Evolutionary conservation across 2,797 vertebrate genomes (phyloP).

Genomic region (Spinus pinus): DNA sequence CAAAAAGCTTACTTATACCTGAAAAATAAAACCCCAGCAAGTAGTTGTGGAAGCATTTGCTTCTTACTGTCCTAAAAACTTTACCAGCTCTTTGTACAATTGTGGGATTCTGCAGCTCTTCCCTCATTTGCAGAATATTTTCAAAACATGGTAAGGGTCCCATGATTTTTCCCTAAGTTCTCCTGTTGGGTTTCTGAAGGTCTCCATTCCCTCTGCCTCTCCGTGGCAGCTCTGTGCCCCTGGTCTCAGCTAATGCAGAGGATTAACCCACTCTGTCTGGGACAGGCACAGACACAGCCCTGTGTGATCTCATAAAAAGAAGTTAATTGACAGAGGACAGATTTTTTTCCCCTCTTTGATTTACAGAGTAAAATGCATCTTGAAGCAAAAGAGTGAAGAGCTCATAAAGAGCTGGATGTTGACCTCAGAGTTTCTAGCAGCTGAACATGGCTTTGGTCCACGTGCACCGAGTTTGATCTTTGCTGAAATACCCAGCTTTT

Average conservation of each 20-base stretch:
- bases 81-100: neutral
- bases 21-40: neutral
- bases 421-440: neutral
- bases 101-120: neutral
- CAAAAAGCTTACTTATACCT: neutral
- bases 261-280: neutral
- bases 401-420: neutral
- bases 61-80: neutral
- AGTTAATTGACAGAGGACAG: neutral
- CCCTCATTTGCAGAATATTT: neutral
- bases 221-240: neutral
- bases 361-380: neutral
- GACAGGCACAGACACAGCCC: neutral
- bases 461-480: too few species aligned
- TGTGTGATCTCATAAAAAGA: neutral
- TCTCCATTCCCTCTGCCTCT: neutral
- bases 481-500: neutral
- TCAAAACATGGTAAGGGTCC: fast-evolving
- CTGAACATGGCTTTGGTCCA: neutral
- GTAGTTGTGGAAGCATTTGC: neutral
- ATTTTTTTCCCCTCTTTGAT: neutral
- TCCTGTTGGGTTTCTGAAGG: neutral
- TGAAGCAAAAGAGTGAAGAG: neutral
- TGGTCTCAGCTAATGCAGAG: neutral
- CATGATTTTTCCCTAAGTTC: neutral